phyloP scores from a whole-genome alignment of 2,797 vertebrate species.

The Mormyrus hasselquistii region DNA sequence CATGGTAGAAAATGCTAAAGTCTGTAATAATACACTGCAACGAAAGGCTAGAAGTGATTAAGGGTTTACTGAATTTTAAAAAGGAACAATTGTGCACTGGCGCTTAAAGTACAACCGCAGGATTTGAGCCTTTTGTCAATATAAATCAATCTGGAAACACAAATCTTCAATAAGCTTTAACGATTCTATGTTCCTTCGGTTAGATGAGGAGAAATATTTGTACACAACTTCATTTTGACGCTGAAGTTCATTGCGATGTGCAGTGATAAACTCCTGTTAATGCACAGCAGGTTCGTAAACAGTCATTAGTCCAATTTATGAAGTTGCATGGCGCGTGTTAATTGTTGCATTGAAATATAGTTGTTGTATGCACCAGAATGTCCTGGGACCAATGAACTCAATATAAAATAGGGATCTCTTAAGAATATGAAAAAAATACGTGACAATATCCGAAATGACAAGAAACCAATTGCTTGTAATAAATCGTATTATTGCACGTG shows the following conservation, averaged over 20 bases:
- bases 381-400: neutral
- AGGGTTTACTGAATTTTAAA: neutral
- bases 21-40: neutral
- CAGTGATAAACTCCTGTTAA: neutral
- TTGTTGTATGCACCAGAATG: neutral
- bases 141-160: neutral
- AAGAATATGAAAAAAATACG: neutral
- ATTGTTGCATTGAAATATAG: neutral
- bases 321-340: neutral
- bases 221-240: neutral
- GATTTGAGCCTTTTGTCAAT: neutral
- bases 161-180: neutral
- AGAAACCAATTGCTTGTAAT: constrained; percentile 39
- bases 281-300: neutral
- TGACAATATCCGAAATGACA: neutral
- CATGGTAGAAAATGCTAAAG: neutral
- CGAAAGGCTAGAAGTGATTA: neutral
- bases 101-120: neutral
- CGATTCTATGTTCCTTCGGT: neutral
- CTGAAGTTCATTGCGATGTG: neutral
- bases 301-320: neutral
- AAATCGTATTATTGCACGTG: constrained; percentile 44
- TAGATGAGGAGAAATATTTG: neutral
- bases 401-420: neutral
- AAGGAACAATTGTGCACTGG: neutral